Conservation (phyloP, 1,140 invertebrate species). For the Trissolcus basalis region DNA sequence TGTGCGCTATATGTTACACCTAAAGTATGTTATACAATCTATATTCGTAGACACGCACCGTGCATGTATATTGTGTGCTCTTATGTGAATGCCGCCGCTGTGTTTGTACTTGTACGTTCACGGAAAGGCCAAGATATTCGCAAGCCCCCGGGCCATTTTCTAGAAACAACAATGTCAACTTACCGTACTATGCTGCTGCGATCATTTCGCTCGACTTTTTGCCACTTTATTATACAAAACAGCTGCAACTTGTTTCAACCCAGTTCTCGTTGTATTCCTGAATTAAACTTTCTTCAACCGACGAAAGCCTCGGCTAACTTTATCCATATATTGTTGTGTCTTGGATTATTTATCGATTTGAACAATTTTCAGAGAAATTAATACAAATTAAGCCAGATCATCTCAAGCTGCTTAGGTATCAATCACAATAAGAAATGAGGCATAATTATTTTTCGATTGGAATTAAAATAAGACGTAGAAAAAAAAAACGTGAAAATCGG, state of each 20-base stretch:
- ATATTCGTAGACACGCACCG: constrained; percentile 56
- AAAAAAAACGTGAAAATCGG: constrained; percentile 46
- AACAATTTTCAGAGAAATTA: too few relatives aligned
- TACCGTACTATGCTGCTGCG: constrained; percentile 60
- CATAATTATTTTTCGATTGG: too few relatives aligned
- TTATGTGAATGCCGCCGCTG: constrained; percentile 35
- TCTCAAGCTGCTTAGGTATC: too few relatives aligned
- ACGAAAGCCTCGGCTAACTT: too few relatives aligned
- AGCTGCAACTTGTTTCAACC: constrained; percentile 1
- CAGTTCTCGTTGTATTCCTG: background rate
- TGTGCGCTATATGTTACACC: constrained; percentile 62
- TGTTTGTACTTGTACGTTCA: constrained; percentile 46
- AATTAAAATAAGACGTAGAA: too few relatives aligned
- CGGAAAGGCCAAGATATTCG: constrained; percentile 70
- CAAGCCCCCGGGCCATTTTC: constrained; percentile 66
- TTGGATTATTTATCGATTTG: too few relatives aligned
- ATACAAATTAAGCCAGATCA: too few relatives aligned
- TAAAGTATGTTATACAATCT: constrained; percentile 60
- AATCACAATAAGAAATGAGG: too few relatives aligned
- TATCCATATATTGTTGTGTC: too few relatives aligned
- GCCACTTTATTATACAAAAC: constrained; percentile 8
- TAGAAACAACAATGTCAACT: constrained; percentile 76
- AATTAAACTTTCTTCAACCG: too few relatives aligned
- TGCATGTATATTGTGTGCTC: constrained; percentile 52
- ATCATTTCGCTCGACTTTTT: constrained; percentile 63